phyloP scores from a whole-genome alignment of 2,888 invertebrate species.

The Chironomus tentans region DNA sequence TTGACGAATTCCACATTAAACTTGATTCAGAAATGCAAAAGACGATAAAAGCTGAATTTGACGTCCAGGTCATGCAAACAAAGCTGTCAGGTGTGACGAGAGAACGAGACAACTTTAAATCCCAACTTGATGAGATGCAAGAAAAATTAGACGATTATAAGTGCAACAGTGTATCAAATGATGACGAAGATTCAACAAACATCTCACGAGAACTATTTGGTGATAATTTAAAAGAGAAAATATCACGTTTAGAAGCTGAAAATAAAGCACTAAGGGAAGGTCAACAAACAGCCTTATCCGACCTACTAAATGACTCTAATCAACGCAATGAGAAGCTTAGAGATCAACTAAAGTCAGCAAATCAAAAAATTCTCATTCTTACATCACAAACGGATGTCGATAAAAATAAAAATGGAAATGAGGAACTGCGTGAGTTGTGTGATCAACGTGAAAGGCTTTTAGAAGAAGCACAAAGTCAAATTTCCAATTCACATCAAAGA shows the following conservation, averaged over 20 bases:
- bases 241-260: constrained; percentile 80
- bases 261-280: constrained; percentile 68
- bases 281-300: constrained; percentile 56
- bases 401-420: constrained; percentile 34
- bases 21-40: constrained; percentile 81
- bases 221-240: constrained; percentile 65
- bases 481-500: constrained; percentile 36
- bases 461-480: constrained; percentile 43
- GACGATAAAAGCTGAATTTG: constrained; percentile 81
- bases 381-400: constrained; percentile 32
- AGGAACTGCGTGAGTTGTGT: constrained; percentile 41
- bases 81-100: constrained; percentile 65
- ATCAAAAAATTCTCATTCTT: constrained; percentile 58
- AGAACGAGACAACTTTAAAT: constrained; percentile 72
- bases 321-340: constrained; percentile 70
- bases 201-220: constrained; percentile 69
- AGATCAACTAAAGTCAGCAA: constrained; percentile 60
- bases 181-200: constrained; percentile 47
- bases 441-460: constrained; percentile 31
- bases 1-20: constrained; percentile 73
- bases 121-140: constrained; percentile 72
- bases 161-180: constrained; percentile 45
- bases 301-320: constrained; percentile 73
- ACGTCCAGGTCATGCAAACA: too few species aligned
- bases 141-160: constrained; percentile 81